Evolutionary conservation across 2,113 vertebrate species (phyloP), one percentile per base, ranked within the genome.

Genomic region (Leucopsar rothschildi): DNA sequence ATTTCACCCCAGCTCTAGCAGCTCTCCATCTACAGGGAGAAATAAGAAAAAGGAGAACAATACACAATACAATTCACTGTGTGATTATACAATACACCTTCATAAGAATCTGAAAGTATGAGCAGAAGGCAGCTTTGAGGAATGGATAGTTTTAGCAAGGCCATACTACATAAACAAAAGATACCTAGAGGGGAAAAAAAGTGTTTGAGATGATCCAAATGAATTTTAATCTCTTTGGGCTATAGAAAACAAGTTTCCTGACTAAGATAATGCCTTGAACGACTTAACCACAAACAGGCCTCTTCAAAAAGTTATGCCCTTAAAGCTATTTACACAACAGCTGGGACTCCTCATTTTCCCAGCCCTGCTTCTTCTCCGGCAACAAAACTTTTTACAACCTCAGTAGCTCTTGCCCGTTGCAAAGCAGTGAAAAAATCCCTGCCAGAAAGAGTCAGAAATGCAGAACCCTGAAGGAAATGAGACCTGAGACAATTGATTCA

Each of bases 251-350:
- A 39, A 45, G 33, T 79, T 84, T 84, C 55, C 55, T 80, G 19
- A 59, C n/a, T 60, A 64, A 68, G 2, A 77, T 22, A 82, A 68
- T 60, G 37, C 53, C 55, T 65, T 56, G n/a, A 85, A 82, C 6
- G 9, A 56, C 59, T 57, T 69, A 65, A 82, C 20, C 39, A 79
- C 23, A 57, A 87, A 64, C 15, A 55, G 25, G 44, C 5, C 33
- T 70, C n/a, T 73, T 35, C 5, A 69, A 70, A 71, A 77, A 66
- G 50, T 61, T 77, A 73, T 52, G 59, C 18, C 29, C 52, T 75
- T 82, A n/a, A 83, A 95, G 53, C 45, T 81, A 81, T 72, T 96
- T 90, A 91, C 68, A 60, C 76, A 90, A 59, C 14, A 82, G 25
- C 73, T 85, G 47, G 29, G 50, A 84, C 42, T 76, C 56, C 53